Base-by-base conservation (phyloP, 2,888 invertebrate species). In the Leptopterna dolabrata region DNA sequence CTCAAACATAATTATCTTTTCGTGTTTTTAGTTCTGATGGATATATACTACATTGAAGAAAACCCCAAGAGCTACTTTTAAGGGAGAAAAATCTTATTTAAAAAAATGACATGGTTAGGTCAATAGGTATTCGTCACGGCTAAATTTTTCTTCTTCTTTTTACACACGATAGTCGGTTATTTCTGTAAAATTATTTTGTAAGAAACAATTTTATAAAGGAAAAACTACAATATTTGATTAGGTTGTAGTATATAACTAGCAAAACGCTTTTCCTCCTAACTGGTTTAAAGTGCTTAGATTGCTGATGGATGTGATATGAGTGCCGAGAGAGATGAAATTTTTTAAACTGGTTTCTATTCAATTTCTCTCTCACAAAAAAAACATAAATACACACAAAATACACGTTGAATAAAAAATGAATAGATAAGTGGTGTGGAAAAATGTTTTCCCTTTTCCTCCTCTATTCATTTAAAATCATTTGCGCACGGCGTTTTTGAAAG, bases 291-390 rank as follows among this genome's bases (percentile, higher is more conserved):
- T 88, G 88, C 88, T 88, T 88, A 88, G 88, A 88, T 86, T 83
- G 88, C 87, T 88, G 88, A 80, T 88, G 88, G 88, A 88, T 88
- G 88, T 88, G 88, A 88, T 88, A 88, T 83, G 88, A 88, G 88
- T 88, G 88, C 88, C 88, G 88, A 88, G 88, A 88, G 84, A 87
- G 73, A 76, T 86, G 47, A 84, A 51, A 81, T 30, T 85, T 85
- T 73, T 87, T 47, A 47, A 83, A n/a, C 55, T 55, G 81, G 81
- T 55, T 88, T 76, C 71, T 78, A 80, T 76, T 87, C 78, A 41
- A 84, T 55, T 76, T 88, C 76, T 88, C 76, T 87, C 83, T n/a
- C n/a, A n/a, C n/a, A n/a, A 82, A 73, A 76, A 70, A 76, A 51
- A 30, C 63, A 45, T 70, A 27, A 76, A 87, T 76, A 76, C 45